Percentiles rank a stretch among this genome's conserved stretches.
phyloP scores from a whole-genome alignment of 2,797 vertebrate genomes.

The Sebastes goodei region DNA sequence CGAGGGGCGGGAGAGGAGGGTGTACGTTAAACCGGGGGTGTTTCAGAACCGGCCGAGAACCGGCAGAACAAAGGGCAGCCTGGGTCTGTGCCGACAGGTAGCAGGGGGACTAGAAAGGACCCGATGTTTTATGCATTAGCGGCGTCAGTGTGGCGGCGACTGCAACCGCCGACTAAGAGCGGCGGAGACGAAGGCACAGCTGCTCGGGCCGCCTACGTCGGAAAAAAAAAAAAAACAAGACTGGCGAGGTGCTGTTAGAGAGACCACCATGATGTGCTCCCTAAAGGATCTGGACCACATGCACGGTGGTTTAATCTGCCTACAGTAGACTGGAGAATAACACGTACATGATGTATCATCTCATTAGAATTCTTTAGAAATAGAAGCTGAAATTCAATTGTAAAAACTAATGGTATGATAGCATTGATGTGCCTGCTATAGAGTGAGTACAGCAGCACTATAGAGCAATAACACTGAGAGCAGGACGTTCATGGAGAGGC shows the following conservation, averaged over 20 bases:
- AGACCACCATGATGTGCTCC: not conserved
- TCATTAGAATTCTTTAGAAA: not conserved
- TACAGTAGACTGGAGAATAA: not conserved
- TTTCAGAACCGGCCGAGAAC: constrained; percentile 25
- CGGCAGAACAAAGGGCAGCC: constrained; percentile 34
- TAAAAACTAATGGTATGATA: not conserved
- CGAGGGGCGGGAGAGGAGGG: not conserved
- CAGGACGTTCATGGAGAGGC: constrained; percentile 27
- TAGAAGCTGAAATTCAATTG: constrained; percentile 15
- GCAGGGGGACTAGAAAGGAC: constrained; percentile 19
- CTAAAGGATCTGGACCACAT: not conserved
- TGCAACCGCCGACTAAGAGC: not conserved
- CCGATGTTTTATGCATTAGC: constrained; percentile 50
- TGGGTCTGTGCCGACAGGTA: constrained; percentile 38
- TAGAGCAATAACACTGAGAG: constrained; percentile 6
- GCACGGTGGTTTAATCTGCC: not conserved
- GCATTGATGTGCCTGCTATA: constrained; percentile 1
- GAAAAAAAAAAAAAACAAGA: not conserved
- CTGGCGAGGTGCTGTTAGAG: not conserved
- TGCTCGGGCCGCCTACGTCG: not conserved
- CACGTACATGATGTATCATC: not conserved
- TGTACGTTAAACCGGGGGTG: not conserved
- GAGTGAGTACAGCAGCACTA: not conserved
- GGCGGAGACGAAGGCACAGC: constrained; percentile 13
- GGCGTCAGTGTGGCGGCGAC: not conserved